Percentiles rank a stretch among this genome's conserved stretches.
Conservation (phyloP, 1,140 invertebrate species). For the Pectinophora gossypiella region DNA sequence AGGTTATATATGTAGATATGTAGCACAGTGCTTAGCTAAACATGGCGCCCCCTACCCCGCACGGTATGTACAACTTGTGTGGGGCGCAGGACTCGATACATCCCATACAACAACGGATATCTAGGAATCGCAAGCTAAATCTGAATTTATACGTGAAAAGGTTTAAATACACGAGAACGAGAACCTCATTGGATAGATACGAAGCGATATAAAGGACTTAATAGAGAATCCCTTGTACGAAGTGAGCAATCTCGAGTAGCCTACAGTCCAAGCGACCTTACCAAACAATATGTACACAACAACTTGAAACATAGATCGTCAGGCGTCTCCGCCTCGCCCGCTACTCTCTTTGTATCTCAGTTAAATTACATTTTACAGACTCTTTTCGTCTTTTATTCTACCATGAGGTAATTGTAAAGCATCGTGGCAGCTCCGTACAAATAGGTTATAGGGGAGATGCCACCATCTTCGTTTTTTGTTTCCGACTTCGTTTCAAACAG, state of each 20-base stretch:
- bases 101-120: slow-evolving; percentile 14
- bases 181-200: slow-evolving; percentile 44
- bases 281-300: slow-evolving; percentile 63
- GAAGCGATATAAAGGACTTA: slow-evolving; percentile 66
- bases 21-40: slow-evolving; percentile 58
- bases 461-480: too few species aligned
- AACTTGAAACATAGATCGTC: too few species aligned
- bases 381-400: too few species aligned
- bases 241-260: slow-evolving; percentile 65
- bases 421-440: too few species aligned
- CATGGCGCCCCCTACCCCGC: too few species aligned
- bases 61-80: slow-evolving; percentile 13
- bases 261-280: slow-evolving; percentile 62
- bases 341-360: too few species aligned
- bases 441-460: too few species aligned
- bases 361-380: too few species aligned
- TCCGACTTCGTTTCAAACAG: too few species aligned
- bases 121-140: slow-evolving; percentile 63
- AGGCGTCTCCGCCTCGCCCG: too few species aligned
- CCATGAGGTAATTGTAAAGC: too few species aligned
- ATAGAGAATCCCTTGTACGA: slow-evolving; percentile 67
- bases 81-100: background rate
- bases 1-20: slow-evolving; percentile 64
- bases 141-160: slow-evolving; percentile 57
- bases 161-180: slow-evolving; percentile 49